Evolutionary conservation across 2,113 vertebrate species (phyloP).

Genomic region (Amblyopsis rosae): DNA sequence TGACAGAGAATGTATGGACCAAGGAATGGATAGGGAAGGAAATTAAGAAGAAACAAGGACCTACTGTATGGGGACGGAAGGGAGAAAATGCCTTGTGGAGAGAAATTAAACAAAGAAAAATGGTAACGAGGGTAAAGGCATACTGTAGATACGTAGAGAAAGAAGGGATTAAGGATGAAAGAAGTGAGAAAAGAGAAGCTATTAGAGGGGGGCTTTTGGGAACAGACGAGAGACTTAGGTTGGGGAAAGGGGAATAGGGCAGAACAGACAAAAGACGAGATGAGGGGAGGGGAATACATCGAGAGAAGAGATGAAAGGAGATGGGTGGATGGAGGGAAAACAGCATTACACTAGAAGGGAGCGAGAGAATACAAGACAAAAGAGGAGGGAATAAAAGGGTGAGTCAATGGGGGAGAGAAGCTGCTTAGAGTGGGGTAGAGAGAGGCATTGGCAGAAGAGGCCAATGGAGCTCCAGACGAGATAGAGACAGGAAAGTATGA

Average conservation of each 20-base stretch:
- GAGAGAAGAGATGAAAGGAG: slow-evolving; percentile 45
- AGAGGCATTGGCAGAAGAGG: neutral
- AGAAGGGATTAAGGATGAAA: neutral
- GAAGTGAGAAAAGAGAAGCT: neutral
- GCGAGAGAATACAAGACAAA: slow-evolving; percentile 33
- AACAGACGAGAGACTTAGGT: slow-evolving; percentile 15
- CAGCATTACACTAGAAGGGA: neutral
- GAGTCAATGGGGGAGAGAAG: neutral
- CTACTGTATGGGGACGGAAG: no score
- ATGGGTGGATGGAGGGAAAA: slow-evolving; percentile 18
- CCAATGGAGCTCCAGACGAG: neutral
- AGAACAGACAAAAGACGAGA: slow-evolving; percentile 23
- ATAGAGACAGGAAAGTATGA: slow-evolving; percentile 9
- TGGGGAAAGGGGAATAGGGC: slow-evolving; percentile 20
- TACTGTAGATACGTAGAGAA: neutral
- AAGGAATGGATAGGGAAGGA: neutral
- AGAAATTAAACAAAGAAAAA: neutral
- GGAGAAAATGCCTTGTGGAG: neutral
- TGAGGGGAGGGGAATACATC: slow-evolving; percentile 27
- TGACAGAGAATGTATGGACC: neutral
- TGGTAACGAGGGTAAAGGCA: neutral
- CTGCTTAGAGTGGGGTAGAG: slow-evolving; percentile 9
- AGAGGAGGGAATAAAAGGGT: slow-evolving; percentile 8
- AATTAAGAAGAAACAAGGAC: neutral
- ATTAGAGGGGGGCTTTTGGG: neutral